phyloP scores from a whole-genome alignment of 1,140 invertebrate genomes.

The Orchesella cincta region DNA sequence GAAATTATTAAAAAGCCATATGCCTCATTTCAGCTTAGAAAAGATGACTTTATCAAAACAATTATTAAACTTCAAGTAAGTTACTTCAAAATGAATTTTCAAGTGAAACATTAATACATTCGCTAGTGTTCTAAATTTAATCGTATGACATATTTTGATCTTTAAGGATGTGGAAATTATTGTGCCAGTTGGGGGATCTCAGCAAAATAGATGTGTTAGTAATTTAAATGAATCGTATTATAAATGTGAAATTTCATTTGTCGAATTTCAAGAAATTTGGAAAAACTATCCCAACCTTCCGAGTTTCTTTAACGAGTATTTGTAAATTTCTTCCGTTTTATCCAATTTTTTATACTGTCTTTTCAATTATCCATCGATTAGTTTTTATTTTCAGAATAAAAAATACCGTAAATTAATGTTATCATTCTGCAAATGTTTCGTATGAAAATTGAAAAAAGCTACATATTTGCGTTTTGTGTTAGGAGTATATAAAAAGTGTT shows the following conservation, averaged over 20 bases:
- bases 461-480: no score
- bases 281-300: constrained; percentile 34
- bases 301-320: constrained; percentile 35
- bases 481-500: no score
- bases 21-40: constrained; percentile 9
- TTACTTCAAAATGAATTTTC: no score
- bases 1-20: constrained; percentile 28
- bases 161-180: constrained; percentile 32
- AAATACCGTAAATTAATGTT: no score
- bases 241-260: constrained; percentile 36
- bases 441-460: no score
- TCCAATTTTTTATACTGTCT: not conserved
- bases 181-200: not conserved
- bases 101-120: no score
- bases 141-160: constrained; percentile 2
- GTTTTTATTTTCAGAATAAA: not conserved
- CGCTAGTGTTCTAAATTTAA: not conserved
- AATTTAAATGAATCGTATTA: constrained; percentile 12
- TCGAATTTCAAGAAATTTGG: constrained; percentile 34
- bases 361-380: not conserved
- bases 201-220: constrained; percentile 18
- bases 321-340: constrained; percentile 25
- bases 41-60: constrained; percentile 37
- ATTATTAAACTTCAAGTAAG: constrained; percentile 36
- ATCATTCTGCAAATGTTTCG: no score